These are phyloP conservation scores for Drosophila kuntzei DNA, from an alignment of 2,888 invertebrate species.

Conservation along the genomic window DNA sequence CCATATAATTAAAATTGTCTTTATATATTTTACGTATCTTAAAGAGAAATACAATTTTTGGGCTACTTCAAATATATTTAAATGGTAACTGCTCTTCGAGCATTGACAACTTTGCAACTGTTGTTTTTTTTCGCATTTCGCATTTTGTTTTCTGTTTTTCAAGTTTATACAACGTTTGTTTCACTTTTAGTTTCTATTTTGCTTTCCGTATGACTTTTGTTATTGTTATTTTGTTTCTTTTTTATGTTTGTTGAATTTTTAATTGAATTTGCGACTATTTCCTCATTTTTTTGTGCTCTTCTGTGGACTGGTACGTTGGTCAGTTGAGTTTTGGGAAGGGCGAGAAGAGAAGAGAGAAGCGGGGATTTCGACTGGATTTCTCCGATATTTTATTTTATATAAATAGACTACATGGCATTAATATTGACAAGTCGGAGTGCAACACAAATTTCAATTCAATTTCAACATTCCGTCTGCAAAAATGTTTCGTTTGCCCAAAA, in stretches of 20 bases:
- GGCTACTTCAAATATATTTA: background rate
- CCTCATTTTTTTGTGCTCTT: slow-evolving; percentile 33
- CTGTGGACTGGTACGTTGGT: slow-evolving; percentile 1
- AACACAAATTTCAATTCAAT: slow-evolving; percentile 54
- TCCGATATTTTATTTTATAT: slow-evolving; percentile 11
- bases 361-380: slow-evolving; percentile 21
- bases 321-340: background rate
- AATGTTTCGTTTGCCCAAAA: slow-evolving; percentile 25
- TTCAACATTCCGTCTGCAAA: slow-evolving; percentile 22
- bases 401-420: slow-evolving; percentile 16
- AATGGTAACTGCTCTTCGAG: background rate
- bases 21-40: background rate
- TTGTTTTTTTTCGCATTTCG: slow-evolving; percentile 8
- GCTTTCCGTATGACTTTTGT: slow-evolving; percentile 30
- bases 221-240: slow-evolving; percentile 26
- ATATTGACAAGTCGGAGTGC: slow-evolving; percentile 40
- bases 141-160: slow-evolving; percentile 19
- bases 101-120: background rate
- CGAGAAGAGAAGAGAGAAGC: background rate
- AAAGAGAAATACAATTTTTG: background rate
- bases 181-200: slow-evolving; percentile 54
- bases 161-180: slow-evolving; percentile 47
- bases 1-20: background rate
- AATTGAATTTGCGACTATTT: slow-evolving; percentile 68
- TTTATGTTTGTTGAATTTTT: slow-evolving; percentile 69